A percentile compares a stretch with the other conserved stretches of the same genome.
phyloP scores from a whole-genome alignment of 2,113 vertebrate species.

The Mesitornis unicolor region DNA sequence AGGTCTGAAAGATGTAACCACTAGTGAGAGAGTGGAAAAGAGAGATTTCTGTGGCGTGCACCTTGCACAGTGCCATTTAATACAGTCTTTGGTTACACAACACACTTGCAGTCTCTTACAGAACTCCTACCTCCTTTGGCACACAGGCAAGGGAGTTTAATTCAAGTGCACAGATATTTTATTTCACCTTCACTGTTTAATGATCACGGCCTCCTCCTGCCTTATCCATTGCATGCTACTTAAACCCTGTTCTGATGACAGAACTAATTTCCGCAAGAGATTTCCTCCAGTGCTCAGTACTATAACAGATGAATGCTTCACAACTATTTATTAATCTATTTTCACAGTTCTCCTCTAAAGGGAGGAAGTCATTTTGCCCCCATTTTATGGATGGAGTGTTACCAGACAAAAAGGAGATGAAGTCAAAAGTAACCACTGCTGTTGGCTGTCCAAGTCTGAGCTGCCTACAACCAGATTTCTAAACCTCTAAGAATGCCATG shows the following conservation, averaged over 20 bases:
- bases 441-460: not conserved
- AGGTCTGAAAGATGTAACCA: not conserved
- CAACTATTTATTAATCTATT: not conserved
- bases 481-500: not conserved
- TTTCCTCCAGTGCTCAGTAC: not conserved
- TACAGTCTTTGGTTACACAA: not conserved
- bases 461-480: not conserved
- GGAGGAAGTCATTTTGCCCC: not conserved
- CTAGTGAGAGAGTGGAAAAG: not conserved
- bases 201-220: not conserved
- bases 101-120: not conserved
- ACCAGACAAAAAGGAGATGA: not conserved
- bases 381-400: not conserved
- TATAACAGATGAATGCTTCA: not conserved
- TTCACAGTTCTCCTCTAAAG: accelerated
- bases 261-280: conserved; percentile 24
- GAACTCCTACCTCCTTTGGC: accelerated
- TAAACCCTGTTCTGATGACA: conserved; percentile 8
- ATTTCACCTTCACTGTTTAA: not conserved
- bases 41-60: not conserved
- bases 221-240: not conserved
- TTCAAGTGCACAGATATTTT: not conserved
- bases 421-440: not conserved
- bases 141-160: not conserved
- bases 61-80: not conserved